Evolutionary conservation across 2,113 vertebrate genomes (phyloP).

Genomic region (Carettochelys insculpta): DNA sequence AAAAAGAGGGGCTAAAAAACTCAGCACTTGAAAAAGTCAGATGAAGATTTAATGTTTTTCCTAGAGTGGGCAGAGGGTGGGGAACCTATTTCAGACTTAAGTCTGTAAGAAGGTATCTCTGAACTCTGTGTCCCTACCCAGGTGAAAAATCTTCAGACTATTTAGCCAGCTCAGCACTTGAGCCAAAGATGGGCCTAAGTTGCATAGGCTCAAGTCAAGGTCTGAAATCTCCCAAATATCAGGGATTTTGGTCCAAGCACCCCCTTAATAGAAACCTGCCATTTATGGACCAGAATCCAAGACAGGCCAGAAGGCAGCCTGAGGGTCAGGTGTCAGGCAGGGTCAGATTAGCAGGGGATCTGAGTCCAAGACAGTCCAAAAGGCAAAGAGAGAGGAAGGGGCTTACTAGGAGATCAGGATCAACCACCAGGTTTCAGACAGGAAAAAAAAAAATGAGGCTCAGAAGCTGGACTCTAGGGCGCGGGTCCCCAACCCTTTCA

Average conservation of each 20-base stretch:
- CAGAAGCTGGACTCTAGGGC: background rate
- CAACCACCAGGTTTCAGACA: background rate
- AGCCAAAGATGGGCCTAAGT: background rate
- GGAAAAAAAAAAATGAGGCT: background rate
- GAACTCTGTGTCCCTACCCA: background rate
- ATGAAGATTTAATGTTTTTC: slow-evolving; percentile 28
- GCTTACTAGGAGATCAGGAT: background rate
- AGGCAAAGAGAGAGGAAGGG: background rate
- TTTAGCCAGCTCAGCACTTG: background rate
- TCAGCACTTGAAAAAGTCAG: background rate
- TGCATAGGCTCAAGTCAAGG: background rate
- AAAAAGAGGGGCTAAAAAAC: slow-evolving; percentile 17
- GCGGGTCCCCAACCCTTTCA: too few relatives aligned
- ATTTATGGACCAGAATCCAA: background rate
- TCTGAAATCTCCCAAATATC: background rate
- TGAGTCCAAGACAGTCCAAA: background rate
- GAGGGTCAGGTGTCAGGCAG: background rate
- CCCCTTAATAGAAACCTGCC: background rate
- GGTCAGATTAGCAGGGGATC: background rate
- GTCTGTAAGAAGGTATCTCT: background rate
- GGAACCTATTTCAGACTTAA: background rate
- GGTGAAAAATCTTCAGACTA: slow-evolving; percentile 1
- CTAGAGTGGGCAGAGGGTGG: background rate
- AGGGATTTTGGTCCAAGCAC: background rate
- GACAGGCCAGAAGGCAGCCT: background rate